Percentiles rank a stretch among this genome's conserved stretches.
These are phyloP conservation scores for Tricholaema leucomelas DNA, from an alignment of 2,113 vertebrate species.

Conservation along the genomic window DNA sequence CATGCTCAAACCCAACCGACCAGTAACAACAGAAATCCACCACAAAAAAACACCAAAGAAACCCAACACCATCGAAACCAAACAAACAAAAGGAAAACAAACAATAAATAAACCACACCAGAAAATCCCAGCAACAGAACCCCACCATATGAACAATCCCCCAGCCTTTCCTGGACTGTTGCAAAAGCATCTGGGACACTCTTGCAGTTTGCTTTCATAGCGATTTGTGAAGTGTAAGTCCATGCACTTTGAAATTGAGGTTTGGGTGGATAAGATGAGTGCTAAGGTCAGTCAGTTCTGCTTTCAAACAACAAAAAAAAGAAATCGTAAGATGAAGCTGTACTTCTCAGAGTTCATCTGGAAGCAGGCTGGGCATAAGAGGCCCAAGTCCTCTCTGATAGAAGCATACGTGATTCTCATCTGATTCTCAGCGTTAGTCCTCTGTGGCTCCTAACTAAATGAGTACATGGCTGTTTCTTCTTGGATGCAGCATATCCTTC, in stretches of 20 bases:
- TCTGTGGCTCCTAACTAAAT: not conserved
- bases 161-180: not conserved
- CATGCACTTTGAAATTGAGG: not conserved
- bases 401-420: not conserved
- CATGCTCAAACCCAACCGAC: no score
- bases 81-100: not conserved
- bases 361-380: not conserved
- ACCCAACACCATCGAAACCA: not conserved
- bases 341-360: not conserved
- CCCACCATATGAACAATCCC: not conserved
- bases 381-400: not conserved
- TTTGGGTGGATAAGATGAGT: not conserved
- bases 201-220: not conserved
- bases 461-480: not conserved
- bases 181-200: not conserved
- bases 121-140: not conserved
- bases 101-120: not conserved
- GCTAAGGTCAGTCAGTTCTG: not conserved
- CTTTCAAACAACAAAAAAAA: not conserved
- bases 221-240: not conserved
- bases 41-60: not conserved
- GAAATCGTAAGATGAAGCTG: not conserved
- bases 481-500: not conserved
- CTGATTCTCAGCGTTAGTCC: not conserved
- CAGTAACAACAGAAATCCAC: no score